phyloP scores from a whole-genome alignment of 1,140 invertebrate species.

The Popillia japonica region DNA sequence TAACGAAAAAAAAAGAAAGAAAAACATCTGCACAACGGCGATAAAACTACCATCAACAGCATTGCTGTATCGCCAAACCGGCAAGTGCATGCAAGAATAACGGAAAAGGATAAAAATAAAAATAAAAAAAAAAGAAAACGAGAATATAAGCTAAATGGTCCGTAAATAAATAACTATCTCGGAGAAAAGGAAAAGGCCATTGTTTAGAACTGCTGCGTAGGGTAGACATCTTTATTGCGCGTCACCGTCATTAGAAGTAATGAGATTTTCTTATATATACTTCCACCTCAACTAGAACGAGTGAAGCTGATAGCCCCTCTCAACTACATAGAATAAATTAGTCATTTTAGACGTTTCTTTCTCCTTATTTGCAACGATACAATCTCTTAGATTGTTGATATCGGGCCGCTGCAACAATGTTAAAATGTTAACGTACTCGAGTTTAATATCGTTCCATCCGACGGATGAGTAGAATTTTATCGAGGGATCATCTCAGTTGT shows the following conservation, averaged over 20 bases:
- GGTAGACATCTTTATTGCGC: conserved; percentile 14
- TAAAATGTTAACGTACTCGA: neutral
- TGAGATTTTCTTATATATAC: conserved; percentile 8
- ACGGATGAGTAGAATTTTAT: neutral
- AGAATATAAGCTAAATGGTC: conserved; percentile 9
- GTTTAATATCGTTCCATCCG: conserved; percentile 1
- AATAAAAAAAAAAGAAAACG: neutral
- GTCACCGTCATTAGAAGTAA: conserved; percentile 10
- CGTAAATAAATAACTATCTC: conserved; percentile 13
- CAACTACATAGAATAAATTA: conserved; percentile 2
- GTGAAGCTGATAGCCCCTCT: neutral
- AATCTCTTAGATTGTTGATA: neutral
- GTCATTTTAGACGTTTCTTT: conserved; percentile 5
- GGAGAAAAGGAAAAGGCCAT: conserved; percentile 1
- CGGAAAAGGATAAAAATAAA: neutral
- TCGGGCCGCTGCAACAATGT: neutral
- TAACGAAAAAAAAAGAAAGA: neutral
- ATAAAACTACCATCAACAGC: neutral
- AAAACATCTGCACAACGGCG: neutral
- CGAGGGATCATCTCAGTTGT: neutral
- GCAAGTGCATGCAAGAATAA: neutral
- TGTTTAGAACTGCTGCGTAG: conserved; percentile 4
- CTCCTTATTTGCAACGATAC: conserved; percentile 14
- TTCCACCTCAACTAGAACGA: conserved; percentile 10
- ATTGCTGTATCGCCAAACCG: neutral